Conservation (phyloP, 2,797 vertebrate species). For the Cetoscarus ocellatus region DNA sequence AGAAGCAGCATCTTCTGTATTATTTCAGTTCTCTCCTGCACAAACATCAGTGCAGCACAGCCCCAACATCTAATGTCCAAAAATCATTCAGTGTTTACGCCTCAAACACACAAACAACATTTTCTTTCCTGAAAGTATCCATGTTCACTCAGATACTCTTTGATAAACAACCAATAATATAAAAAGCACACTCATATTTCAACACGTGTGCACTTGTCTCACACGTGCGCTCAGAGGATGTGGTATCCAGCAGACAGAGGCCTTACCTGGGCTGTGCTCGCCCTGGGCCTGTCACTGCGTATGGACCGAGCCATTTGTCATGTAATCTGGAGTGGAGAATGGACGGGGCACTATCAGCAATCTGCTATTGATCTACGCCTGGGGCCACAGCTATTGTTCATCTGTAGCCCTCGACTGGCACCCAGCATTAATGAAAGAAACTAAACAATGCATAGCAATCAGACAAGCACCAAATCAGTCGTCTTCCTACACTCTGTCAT, state of each 20-base stretch:
- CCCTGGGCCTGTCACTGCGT: slow-evolving; percentile 90
- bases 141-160: slow-evolving; percentile 7
- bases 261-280: slow-evolving; percentile 81
- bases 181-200: slow-evolving; percentile 24
- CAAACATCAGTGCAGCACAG: background rate
- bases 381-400: slow-evolving; percentile 95
- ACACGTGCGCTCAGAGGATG: slow-evolving; percentile 40
- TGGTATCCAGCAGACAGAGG: slow-evolving; percentile 62
- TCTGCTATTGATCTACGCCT: slow-evolving; percentile 96
- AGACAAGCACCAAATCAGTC: slow-evolving; percentile 79
- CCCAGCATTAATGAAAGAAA: slow-evolving; percentile 97
- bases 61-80: background rate
- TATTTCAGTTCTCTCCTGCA: background rate
- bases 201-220: slow-evolving; percentile 5
- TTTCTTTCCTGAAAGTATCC: background rate
- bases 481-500: slow-evolving; percentile 51
- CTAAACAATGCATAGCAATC: slow-evolving; percentile 96
- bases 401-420: slow-evolving; percentile 91
- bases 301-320: slow-evolving; percentile 97
- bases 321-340: slow-evolving; percentile 95
- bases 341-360: slow-evolving; percentile 99
- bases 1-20: background rate
- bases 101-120: slow-evolving; percentile 12
- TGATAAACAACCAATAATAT: slow-evolving; percentile 16
- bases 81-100: background rate